phyloP scores from a whole-genome alignment of 2,797 vertebrate genomes.

The Pygocentrus nattereri region DNA sequence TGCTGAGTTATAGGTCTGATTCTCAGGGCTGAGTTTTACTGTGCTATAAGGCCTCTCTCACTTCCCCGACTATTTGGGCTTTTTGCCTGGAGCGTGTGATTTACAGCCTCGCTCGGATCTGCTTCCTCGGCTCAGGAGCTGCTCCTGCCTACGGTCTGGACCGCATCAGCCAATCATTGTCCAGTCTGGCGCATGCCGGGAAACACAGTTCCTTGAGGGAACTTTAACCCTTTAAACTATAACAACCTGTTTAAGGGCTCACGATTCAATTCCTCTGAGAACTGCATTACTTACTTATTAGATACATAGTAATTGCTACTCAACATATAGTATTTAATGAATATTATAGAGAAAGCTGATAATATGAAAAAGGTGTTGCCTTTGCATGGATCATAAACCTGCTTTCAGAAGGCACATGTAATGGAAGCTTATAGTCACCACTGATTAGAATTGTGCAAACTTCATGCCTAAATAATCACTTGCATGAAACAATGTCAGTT shows the following conservation, averaged over 20 bases:
- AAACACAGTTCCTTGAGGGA: conserved; percentile 31
- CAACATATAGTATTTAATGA: no score
- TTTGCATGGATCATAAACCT: no score
- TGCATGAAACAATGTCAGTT: no score
- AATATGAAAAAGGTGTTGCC: no score
- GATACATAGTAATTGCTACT: no score
- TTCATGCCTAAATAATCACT: no score
- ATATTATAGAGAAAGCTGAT: no score
- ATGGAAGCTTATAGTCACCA: no score
- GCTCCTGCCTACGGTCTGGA: conserved; percentile 1
- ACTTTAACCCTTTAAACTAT: not conserved
- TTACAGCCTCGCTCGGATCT: conserved; percentile 39
- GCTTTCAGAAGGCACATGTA: no score
- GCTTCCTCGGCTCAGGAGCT: conserved; percentile 29
- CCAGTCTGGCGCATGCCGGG: conserved; percentile 23
- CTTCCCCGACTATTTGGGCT: conserved; percentile 36
- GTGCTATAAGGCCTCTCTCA: conserved; percentile 34
- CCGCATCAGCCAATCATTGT: conserved; percentile 8
- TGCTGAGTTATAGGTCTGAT: conserved; percentile 47
- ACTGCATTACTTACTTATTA: no score
- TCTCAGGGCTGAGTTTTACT: conserved; percentile 44
- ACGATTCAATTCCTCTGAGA: no score
- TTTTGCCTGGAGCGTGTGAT: conserved; percentile 49
- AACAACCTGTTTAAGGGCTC: not conserved
- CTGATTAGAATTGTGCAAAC: no score